Percentiles rank a stretch among this genome's conserved stretches.
Conservation (phyloP, 2,888 invertebrate species). For the Lasioglossum calceatum region DNA sequence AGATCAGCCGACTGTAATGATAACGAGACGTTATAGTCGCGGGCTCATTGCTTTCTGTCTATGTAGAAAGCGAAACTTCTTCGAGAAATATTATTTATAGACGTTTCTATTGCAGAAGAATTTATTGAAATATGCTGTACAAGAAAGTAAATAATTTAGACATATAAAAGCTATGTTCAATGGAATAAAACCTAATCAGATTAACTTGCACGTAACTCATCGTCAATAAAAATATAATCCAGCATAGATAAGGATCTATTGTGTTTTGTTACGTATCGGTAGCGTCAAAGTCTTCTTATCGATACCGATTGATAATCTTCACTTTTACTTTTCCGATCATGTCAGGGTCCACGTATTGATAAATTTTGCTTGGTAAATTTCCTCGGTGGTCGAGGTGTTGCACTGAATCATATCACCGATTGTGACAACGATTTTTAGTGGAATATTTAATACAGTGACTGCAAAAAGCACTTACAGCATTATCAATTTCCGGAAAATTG, state of each 20-base stretch:
- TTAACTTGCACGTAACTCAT: not conserved
- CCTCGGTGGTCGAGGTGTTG: not conserved
- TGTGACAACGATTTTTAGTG: not conserved
- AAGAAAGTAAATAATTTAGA: not conserved
- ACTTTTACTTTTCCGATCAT: not conserved
- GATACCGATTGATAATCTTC: not conserved
- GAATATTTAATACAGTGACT: not conserved
- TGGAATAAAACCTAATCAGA: not conserved
- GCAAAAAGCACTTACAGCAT: not conserved
- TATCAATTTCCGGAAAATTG: too few species aligned
- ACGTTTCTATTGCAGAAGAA: not conserved
- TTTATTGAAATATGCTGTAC: not conserved
- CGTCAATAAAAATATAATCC: not conserved
- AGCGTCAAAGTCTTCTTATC: not conserved
- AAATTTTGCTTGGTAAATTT: not conserved
- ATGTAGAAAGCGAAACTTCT: slow-evolving; percentile 25
- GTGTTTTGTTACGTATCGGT: not conserved
- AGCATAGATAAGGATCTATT: not conserved
- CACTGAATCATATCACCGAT: not conserved
- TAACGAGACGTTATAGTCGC: not conserved
- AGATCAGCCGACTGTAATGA: slow-evolving; percentile 2
- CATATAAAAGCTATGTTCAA: not conserved
- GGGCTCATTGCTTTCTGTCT: not conserved
- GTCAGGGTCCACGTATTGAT: not conserved
- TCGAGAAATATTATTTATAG: not conserved